phyloP scores from a whole-genome alignment of 2,888 invertebrate genomes.

The Deilephila porcellus region DNA sequence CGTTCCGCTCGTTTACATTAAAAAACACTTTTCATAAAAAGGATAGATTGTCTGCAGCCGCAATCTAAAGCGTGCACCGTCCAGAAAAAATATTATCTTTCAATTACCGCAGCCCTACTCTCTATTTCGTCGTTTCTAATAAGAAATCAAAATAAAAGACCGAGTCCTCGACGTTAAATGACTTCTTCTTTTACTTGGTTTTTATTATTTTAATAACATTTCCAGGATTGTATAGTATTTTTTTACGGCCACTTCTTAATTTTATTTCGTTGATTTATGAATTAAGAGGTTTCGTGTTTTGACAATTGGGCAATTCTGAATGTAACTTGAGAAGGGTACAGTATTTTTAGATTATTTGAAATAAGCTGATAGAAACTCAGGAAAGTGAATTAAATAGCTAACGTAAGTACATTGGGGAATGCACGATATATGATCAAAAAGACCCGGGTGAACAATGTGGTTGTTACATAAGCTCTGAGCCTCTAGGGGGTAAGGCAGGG shows the following conservation, averaged over 20 bases:
- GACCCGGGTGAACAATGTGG: too few species aligned
- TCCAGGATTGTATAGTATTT: not conserved
- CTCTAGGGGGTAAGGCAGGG: too few species aligned
- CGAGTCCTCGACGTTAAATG: slow-evolving; percentile 29
- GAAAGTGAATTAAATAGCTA: too few species aligned
- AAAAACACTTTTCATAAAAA: slow-evolving; percentile 10
- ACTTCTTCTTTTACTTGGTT: slow-evolving; percentile 18
- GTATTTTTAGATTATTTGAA: too few species aligned
- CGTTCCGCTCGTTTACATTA: slow-evolving; percentile 7
- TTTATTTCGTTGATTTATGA: not conserved
- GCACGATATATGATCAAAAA: too few species aligned
- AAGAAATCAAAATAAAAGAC: slow-evolving; percentile 66
- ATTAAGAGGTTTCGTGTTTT: not conserved
- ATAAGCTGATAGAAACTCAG: too few species aligned
- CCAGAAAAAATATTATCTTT: slow-evolving; percentile 73
- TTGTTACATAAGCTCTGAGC: too few species aligned
- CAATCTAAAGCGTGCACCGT: slow-evolving; percentile 57
- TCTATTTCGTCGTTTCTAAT: slow-evolving; percentile 69
- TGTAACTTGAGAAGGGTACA: too few species aligned
- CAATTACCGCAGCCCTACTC: slow-evolving; percentile 64
- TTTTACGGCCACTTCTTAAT: not conserved
- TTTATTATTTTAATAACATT: slow-evolving; percentile 9
- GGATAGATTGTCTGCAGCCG: slow-evolving; percentile 52
- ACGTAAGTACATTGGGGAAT: too few species aligned
- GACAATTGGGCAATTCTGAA: not conserved